phyloP scores from a whole-genome alignment of 1,140 invertebrate species.

The Nasonia giraulti region DNA sequence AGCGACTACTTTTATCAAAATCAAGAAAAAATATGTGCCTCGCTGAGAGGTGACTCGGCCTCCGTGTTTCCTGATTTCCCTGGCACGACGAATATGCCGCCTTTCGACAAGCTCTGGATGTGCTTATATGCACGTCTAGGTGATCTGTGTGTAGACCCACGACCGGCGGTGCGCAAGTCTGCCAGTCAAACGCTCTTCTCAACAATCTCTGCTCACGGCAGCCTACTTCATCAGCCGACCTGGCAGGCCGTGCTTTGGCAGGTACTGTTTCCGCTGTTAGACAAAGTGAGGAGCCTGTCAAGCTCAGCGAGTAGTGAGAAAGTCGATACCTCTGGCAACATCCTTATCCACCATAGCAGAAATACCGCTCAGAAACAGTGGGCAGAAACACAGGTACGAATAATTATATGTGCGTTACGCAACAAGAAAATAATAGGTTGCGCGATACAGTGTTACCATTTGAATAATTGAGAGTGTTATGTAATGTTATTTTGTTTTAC shows the following conservation, averaged over 20 bases:
- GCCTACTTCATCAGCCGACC: conserved; percentile 87
- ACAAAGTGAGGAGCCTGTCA: conserved; percentile 92
- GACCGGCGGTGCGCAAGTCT: conserved; percentile 97
- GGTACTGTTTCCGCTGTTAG: conserved; percentile 96
- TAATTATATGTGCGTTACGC: background rate
- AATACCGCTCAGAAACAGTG: conserved; percentile 99
- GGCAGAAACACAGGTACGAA: conserved; percentile 94
- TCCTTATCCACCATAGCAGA: conserved; percentile 97
- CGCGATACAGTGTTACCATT: conserved; percentile 14
- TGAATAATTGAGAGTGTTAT: background rate
- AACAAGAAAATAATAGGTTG: conserved; percentile 22
- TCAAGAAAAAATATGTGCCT: conserved; percentile 87
- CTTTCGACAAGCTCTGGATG: conserved; percentile 97
- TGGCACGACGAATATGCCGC: conserved; percentile 87
- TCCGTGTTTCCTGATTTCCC: conserved; percentile 88
- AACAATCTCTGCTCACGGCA: conserved; percentile 96
- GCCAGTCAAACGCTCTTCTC: conserved; percentile 98
- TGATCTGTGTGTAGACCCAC: conserved; percentile 94
- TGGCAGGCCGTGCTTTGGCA: conserved; percentile 94
- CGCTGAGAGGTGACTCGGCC: conserved; percentile 79
- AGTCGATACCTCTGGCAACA: conserved; percentile 93
- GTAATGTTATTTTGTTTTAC: background rate
- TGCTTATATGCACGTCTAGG: conserved; percentile 92
- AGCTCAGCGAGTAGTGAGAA: conserved; percentile 95
- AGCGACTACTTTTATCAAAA: conserved; percentile 98